Conservation (phyloP, 1,140 invertebrate species). For the Hetaerina americana region DNA sequence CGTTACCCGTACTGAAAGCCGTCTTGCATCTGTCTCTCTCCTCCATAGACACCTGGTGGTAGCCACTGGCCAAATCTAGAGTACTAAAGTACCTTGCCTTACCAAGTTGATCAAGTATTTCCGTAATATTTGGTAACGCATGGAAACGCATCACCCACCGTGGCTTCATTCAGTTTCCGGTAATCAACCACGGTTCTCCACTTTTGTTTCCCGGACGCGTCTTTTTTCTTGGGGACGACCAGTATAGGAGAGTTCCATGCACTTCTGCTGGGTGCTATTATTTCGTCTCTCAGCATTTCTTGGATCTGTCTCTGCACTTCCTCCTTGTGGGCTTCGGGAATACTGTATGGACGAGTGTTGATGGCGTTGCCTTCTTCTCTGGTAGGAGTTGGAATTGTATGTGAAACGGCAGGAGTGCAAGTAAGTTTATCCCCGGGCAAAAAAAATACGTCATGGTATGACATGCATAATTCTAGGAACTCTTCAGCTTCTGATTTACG, state of each 20-base stretch:
- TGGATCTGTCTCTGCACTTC: neutral
- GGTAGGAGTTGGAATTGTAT: too few relatives aligned
- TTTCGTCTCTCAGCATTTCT: neutral
- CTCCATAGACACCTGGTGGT: constrained; percentile 33
- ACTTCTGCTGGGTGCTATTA: neutral
- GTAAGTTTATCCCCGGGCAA: too few relatives aligned
- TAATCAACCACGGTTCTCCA: constrained; percentile 29
- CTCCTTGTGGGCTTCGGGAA: neutral
- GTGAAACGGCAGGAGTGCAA: too few relatives aligned
- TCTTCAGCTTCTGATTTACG: too few relatives aligned
- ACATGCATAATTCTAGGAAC: too few relatives aligned
- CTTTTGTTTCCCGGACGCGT: constrained; percentile 26
- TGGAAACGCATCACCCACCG: constrained; percentile 35
- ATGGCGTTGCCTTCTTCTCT: too few relatives aligned
- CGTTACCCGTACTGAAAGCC: constrained; percentile 27
- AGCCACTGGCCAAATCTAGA: constrained; percentile 34
- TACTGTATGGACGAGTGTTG: neutral
- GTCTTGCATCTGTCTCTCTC: constrained; percentile 28
- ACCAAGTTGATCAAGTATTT: constrained; percentile 32
- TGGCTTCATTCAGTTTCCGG: constrained; percentile 28
- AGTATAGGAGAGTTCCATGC: constrained; percentile 23
- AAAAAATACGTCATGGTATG: too few relatives aligned
- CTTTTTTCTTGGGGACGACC: constrained; percentile 26
- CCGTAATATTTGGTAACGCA: constrained; percentile 34
- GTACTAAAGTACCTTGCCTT: constrained; percentile 29